A percentile compares a stretch with the other conserved stretches of the same genome.
Evolutionary conservation across 2,113 vertebrate genomes (phyloP).

Genomic region (Platichthys flesus): DNA sequence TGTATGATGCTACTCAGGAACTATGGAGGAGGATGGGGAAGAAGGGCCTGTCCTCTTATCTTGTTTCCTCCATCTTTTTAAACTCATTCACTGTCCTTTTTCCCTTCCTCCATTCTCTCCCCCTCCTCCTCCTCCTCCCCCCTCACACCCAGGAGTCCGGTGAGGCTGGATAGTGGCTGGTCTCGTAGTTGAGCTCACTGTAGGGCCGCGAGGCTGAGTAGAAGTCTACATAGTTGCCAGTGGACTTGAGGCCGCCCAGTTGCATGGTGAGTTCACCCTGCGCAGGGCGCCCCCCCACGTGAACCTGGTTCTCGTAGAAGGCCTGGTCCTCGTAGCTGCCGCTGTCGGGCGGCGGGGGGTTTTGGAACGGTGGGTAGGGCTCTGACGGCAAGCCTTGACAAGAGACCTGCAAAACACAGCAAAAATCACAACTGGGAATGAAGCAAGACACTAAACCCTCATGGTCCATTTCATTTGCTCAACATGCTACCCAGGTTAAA

Average conservation of each 20-base stretch:
- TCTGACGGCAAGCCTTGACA: conserved; percentile 95
- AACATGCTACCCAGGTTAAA: too few relatives aligned
- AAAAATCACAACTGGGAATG: neutral
- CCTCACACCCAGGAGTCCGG: conserved; percentile 98
- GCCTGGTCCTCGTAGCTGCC: conserved; percentile 90
- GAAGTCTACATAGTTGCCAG: conserved; percentile 99
- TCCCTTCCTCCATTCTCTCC: conserved; percentile 12
- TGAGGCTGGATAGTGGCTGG: conserved; percentile 99
- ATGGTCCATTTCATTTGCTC: neutral
- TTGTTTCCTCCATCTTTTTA: conserved; percentile 10
- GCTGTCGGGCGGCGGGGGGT: conserved; percentile 86
- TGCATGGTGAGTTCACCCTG: conserved; percentile 97
- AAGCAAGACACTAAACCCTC: neutral
- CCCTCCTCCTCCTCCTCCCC: conserved; percentile 25
- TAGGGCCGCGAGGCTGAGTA: conserved; percentile 98
- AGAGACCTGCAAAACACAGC: conserved; percentile 82
- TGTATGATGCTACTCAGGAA: conserved; percentile 69
- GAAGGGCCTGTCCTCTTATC: conserved; percentile 44
- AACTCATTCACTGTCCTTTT: conserved; percentile 1
- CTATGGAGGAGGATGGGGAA: conserved; percentile 62
- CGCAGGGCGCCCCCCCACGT: conserved; percentile 74
- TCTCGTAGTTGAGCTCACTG: conserved; percentile 99
- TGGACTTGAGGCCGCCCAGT: conserved; percentile 97
- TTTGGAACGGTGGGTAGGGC: conserved; percentile 96
- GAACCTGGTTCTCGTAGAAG: conserved; percentile 83